Base-by-base conservation (phyloP, 1,140 invertebrate genomes). In the Campodea augens region DNA sequence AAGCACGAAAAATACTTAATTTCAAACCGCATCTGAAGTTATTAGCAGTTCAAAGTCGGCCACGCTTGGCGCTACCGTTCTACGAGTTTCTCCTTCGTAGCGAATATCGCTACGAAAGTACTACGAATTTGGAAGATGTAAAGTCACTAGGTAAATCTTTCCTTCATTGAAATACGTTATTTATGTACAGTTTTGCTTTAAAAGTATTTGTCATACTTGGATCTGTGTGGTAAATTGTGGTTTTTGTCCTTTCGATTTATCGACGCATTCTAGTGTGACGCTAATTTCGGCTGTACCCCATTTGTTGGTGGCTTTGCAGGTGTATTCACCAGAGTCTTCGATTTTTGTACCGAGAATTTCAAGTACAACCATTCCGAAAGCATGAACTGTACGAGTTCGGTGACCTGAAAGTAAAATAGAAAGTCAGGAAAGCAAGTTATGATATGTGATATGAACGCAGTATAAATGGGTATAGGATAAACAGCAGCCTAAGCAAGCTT, bases 291-390 rank as follows among this genome's bases (percentile, higher is more conserved):
- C 84, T 49, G 72, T 65, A 37, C 85, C 86, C 74, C 83, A 89
- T 58, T 78, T 82, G 54, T 93, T 93, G 3, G 80, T 87, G 5
- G 85, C 86, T 47, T 74, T 67, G 58, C 87, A 92, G 1, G 81
- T 83, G 57, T 89, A 92, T 25, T 70, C 74, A 36, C 88, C 89
- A 23, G 80, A 80, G 62, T 93, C 89, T 57, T 82, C 74, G 46
- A 83, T 82, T 58, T 87, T 84, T 4, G 82, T 84, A 32, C 88
- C 88, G 2, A 90, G 66, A 52, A 95, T 85, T 67, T 93, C 88
- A 3, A 93, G 67, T 25, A 91, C 83, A n/a, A 92, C 87, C 74
- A 91, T 89, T 42, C 88, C 88, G 60, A 95, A 93, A 1, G 88
- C 88, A 57, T 92, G 85, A 20, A 91, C 87, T 24, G 86, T 92